A percentile compares a stretch with the other conserved stretches of the same genome.
Conservation (phyloP, 2,113 vertebrate genomes). For the Pagrus major region DNA sequence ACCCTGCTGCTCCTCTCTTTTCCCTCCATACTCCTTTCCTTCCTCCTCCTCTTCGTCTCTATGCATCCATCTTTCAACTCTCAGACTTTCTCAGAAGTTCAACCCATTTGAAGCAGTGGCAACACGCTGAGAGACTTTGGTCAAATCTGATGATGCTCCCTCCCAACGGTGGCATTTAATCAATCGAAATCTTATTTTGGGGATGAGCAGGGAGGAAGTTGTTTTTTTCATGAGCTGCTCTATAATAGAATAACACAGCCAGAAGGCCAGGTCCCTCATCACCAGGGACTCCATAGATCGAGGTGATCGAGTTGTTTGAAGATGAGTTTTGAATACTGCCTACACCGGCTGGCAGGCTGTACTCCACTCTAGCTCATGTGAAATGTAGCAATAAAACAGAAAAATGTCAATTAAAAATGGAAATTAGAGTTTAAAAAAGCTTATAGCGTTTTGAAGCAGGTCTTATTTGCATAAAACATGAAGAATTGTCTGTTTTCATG, state of each 20-base stretch:
- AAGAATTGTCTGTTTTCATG: neutral
- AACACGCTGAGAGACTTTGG: constrained; percentile 72
- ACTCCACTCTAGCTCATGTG: constrained; percentile 14
- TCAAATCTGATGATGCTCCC: constrained; percentile 78
- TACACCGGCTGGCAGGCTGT: constrained; percentile 34
- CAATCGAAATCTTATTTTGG: constrained; percentile 84
- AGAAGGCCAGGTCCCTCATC: constrained; percentile 70
- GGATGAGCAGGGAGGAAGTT: constrained; percentile 78
- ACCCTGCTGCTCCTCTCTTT: constrained; percentile 29
- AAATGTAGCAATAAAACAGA: constrained; percentile 41
- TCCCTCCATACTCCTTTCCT: constrained; percentile 14
- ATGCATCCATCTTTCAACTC: constrained; percentile 46
- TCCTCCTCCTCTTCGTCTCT: neutral
- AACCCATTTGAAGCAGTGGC: constrained; percentile 57
- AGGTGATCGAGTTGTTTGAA: constrained; percentile 73
- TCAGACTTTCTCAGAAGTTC: constrained; percentile 45
- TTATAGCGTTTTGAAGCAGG: neutral
- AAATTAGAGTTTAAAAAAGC: constrained; percentile 16
- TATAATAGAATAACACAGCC: constrained; percentile 76
- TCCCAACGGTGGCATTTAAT: constrained; percentile 81
- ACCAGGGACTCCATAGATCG: constrained; percentile 62
- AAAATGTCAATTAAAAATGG: constrained; percentile 50
- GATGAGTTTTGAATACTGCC: constrained; percentile 69
- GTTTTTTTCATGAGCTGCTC: constrained; percentile 78
- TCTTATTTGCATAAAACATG: constrained; percentile 30